phyloP scores from a whole-genome alignment of 1,140 invertebrate genomes.

The Heterodera carotae region DNA sequence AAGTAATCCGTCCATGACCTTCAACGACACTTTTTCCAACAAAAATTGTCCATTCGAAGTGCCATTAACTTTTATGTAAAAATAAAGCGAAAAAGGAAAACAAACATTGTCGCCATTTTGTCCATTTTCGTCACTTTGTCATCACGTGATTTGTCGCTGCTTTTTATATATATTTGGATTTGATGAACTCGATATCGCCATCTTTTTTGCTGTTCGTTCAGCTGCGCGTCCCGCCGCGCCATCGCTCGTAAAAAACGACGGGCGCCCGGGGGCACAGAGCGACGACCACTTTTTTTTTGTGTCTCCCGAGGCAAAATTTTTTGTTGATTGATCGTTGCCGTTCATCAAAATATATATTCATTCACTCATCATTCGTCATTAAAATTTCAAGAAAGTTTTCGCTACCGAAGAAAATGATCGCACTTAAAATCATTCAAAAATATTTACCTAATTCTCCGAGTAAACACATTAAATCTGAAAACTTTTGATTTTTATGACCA shows the following conservation, averaged over 20 bases:
- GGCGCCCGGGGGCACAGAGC: too few species aligned
- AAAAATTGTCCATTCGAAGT: background rate
- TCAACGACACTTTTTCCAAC: conserved; percentile 10
- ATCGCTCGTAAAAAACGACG: background rate
- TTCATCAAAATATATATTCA: too few species aligned
- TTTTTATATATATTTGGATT: background rate
- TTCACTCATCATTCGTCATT: too few species aligned
- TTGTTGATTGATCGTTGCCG: background rate
- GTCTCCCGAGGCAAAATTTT: background rate
- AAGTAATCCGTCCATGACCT: background rate
- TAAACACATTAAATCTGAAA: too few species aligned
- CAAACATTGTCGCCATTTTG: too few species aligned
- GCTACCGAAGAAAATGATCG: too few species aligned
- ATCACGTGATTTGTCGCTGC: too few species aligned
- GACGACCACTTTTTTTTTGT: background rate
- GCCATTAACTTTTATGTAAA: background rate
- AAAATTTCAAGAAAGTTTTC: too few species aligned
- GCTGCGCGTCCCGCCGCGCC: too few species aligned
- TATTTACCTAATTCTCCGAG: too few species aligned
- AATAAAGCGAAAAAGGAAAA: background rate
- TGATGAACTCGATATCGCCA: background rate
- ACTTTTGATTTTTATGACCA: too few species aligned
- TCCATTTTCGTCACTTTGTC: too few species aligned
- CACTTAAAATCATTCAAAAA: background rate
- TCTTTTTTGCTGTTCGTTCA: background rate